Evolutionary conservation across 2,888 invertebrate genomes (phyloP), one percentile per base, ranked within the genome.

Genomic region (Chymomyza procnemis): DNA sequence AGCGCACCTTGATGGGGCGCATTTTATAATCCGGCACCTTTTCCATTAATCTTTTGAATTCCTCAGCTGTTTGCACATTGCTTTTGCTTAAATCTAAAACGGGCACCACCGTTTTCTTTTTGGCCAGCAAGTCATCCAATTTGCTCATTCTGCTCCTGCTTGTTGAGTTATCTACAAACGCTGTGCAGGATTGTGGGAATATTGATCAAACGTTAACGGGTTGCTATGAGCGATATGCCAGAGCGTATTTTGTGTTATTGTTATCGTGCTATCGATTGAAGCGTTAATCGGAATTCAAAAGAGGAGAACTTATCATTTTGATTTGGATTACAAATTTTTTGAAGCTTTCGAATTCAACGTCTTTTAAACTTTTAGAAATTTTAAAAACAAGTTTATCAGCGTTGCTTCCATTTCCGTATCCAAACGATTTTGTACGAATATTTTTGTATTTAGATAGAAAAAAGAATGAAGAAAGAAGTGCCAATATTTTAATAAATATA

Each of bases 11-110:
- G 88, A 97, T 97, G 0, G 96, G 94, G 76, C 96, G 94, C 79
- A 97, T 96, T 91, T 96, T 97, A 88, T 95, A 97, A 89, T 97
- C 97, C 0, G 97, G 97, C 12, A 97, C 95, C 91, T 96, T 96
- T 85, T 97, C 97, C 89, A 96, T 92, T 58, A 96, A 93, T 67
- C 94, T 94, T 82, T 95, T 94, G 79, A 96, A 96, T 88, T 97
- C 97, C 83, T 97, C 97, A 72, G 94, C 94, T 9, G 94, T 94
- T 80, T 94, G 95, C 60, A 95, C 95, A 6, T 94, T 93, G 54
- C 94, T 93, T 90, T 95, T 95, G 64, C 96, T 96, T 75, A 97
- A 92, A 90, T 97, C 97, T 59, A 97, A 92, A 82, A 97, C 95
- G 58, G 96, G 94, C 56, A 95, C 94, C 64, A 94, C 94, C 89